These are phyloP conservation scores for Sebastes wilsoni DNA, from an alignment of 2,797 vertebrate genomes.

Conservation along the genomic window DNA sequence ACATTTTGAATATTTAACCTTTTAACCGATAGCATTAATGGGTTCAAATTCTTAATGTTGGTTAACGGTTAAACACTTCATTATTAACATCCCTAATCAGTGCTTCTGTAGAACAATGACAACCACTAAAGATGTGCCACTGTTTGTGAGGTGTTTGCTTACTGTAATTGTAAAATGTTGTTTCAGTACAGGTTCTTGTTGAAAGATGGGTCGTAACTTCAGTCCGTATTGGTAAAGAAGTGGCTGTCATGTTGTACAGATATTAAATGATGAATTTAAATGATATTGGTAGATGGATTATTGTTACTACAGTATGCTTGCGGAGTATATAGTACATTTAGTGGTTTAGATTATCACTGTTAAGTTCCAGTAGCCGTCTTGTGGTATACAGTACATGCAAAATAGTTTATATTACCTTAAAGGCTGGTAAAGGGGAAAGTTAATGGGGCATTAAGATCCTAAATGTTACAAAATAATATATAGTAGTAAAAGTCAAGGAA, in stretches of 20 bases:
- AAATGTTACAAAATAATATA: constrained; percentile 23
- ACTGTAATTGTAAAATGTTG: not conserved
- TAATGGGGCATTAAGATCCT: constrained; percentile 39
- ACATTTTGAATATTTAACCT: too few relatives aligned
- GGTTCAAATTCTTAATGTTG: too few relatives aligned
- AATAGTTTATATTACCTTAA: constrained; percentile 14
- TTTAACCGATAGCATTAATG: too few relatives aligned
- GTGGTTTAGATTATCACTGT: not conserved
- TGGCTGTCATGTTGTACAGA: not conserved
- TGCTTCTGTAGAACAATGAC: not conserved
- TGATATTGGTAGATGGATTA: not conserved
- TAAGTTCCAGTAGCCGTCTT: not conserved
- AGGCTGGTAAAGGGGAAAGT: constrained; percentile 25
- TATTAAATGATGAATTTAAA: not conserved
- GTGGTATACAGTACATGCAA: constrained; percentile 4
- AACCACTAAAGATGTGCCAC: not conserved
- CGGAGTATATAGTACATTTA: not conserved
- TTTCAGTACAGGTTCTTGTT: not conserved
- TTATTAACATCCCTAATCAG: not conserved
- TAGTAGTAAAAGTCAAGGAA: constrained; percentile 26
- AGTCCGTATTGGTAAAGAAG: not conserved
- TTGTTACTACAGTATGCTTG: not conserved
- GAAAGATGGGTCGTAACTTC: not conserved
- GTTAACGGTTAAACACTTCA: too few relatives aligned
- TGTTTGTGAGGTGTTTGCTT: not conserved